Base-by-base conservation (phyloP, 2,888 invertebrate genomes). In the Chaitophorus viminalis region DNA sequence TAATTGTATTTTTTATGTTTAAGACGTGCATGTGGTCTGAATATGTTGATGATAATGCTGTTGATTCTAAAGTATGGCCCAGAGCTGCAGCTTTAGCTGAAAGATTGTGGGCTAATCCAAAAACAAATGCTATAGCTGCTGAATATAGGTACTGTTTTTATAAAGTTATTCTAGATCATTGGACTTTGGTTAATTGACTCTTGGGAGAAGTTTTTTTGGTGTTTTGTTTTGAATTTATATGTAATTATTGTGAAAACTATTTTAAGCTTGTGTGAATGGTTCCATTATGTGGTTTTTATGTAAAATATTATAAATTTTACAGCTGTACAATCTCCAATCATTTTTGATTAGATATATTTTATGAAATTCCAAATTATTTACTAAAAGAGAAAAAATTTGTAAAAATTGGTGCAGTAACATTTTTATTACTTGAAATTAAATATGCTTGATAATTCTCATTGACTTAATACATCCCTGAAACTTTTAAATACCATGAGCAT, bases 21-120 rank as follows among this genome's bases (percentile, higher is more conserved):
- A 72, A 86, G 87, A 81, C 87, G 25, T 89, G 87, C 89, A 95
- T 96, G 94, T 97, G 97, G 97, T 94, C 94, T 74, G 97, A 97
- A 91, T 95, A 94, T 90, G 94, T 95, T 0, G 95, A 95, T 90
- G 93, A 93, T 65, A 93, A 93, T 90, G 93, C 92, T 25, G 91
- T 96, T 89, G 95, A 96, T 91, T 92, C 94, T 0, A 93, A 95
- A 89, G 92, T 96, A n/a, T 97, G 96, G 96, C 97, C 97, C 0
- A 93, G 96, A 89, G 94, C 95, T 8, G 95, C 96, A 0, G 96
- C 96, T 0, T 94, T 95, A 5, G 96, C 95, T 0, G 97, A 97
- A 91, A 93, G 97, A 6, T 92, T 97, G 14, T 97, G 97, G 97
- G 92, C 95, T 0, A 94, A 96, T 92, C 95, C 96, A 0, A 91